Base-by-base conservation (phyloP, 2,888 invertebrate species). In the Dasysyrphus albostriatus region DNA sequence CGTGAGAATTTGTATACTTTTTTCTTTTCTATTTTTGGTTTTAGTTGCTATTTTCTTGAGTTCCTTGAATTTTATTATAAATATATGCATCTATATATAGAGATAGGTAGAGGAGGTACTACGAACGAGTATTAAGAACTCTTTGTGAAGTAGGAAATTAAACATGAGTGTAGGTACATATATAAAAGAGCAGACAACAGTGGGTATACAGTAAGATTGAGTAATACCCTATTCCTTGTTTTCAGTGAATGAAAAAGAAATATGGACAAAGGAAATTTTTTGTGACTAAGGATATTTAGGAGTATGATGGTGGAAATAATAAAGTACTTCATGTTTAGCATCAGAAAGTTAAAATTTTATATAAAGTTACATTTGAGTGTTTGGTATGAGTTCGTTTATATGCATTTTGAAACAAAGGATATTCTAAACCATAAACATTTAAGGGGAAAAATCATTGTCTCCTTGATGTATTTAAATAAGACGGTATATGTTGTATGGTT, bases 1-100 rank as follows among this genome's bases (percentile, higher is more conserved):
- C 76, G 39, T 49, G 81, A 73, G 73, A 74, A 72, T 72, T 72
- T 76, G 51, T 84, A 79, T 75, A 32, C 3, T 32, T 34, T 65
- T n/a, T 65, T 51, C 37, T 49, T 19, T 37, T 32, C 44, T 47
- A 24, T 47, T 49, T 47, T 42, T 29, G 12, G 34, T 63, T 32
- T 44, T 12, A 54, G 37, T 54, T 54, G 24, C 58, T 59, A 54
- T 54, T 54, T 54, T 54, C 54, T 44, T 49, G 49, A 49, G 67
- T 67, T 67, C 67, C 67, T 67, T 67, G 34, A 49, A 32, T 67
- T 58, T 58, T 63, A 24, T 44, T 63, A 19, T 12, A 61, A 47
- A 47, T 47, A 16, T 5, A 47, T 6, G 8, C 7, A 39, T 59
- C n/a, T 24, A 24, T 24, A 24, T 24, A 24, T 24, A 24, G 24